Evolutionary conservation across 2,113 vertebrate genomes (phyloP).

Genomic region (Genyomyrus donnyi): DNA sequence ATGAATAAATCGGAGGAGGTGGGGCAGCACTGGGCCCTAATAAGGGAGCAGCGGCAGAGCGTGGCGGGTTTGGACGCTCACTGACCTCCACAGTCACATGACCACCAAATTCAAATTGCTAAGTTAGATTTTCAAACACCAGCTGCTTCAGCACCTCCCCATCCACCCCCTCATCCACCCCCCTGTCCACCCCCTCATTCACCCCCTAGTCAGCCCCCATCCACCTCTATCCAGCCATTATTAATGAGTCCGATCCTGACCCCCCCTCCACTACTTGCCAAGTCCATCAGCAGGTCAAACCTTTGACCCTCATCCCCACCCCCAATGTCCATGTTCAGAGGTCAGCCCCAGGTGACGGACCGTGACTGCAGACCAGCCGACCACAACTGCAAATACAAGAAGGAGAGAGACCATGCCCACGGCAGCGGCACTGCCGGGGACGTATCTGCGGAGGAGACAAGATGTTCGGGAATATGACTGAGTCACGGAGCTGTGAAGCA

Average conservation of each 20-base stretch:
- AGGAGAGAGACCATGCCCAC: neutral
- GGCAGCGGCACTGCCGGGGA: constrained; percentile 15
- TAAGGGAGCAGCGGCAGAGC: neutral
- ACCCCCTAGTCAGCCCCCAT: neutral
- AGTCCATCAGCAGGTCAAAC: neutral
- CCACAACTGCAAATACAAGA: neutral
- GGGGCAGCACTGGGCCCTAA: neutral
- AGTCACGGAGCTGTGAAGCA: constrained; percentile 42
- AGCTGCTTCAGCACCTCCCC: neutral
- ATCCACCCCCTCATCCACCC: neutral
- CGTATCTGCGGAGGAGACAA: constrained; percentile 21
- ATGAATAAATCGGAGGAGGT: neutral
- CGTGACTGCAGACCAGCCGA: neutral
- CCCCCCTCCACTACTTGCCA: neutral
- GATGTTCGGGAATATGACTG: constrained; percentile 31
- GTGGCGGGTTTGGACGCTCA: neutral
- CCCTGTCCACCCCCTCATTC: neutral
- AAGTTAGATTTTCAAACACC: neutral
- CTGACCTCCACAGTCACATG: neutral
- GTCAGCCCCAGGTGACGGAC: neutral
- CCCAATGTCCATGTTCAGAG: neutral
- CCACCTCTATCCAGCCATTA: neutral
- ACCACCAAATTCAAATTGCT: neutral
- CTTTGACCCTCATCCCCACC: neutral
- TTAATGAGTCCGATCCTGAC: neutral